Evolutionary conservation across 2,888 invertebrate genomes (phyloP), one percentile per base, ranked within the genome.

Genomic region (Melanargia galathea): DNA sequence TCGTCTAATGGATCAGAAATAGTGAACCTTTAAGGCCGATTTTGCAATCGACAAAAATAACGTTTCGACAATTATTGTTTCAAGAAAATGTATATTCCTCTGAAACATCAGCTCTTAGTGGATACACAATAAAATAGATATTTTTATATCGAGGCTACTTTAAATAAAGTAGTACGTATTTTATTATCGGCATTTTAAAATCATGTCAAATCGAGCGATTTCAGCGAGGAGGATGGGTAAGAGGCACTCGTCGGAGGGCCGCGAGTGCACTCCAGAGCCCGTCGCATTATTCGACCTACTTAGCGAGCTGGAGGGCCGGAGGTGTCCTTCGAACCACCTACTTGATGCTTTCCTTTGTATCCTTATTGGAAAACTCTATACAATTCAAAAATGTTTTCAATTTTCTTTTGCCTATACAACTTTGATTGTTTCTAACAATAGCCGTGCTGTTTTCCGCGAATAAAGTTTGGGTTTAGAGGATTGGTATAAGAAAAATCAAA

Each of bases 171-270:
- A 54, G 52, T 48, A 65, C 51, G 60, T 64, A 76, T 73, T 77
- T 77, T 77, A 79, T 78, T 90, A 90, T 89, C 89, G 78, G 79
- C 78, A 82, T 89, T 89, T 88, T 86, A 88, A 85, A 90, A 90
- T 90, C 90, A 86, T 90, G 90, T 88, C 86, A 88, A 89, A 90
- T 90, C 88, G 90, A 85, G 87, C 87, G 87, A 86, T 88, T 90
- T 89, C 86, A 83, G 82, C 81, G 78, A 79, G 79, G 80, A 86
- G 87, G 82, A 82, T 81, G 80, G 78, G 70, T 65, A 71, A 71
- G 85, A 86, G 73, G 83, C 78, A 61, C 87, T 88, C 66, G 75
- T 81, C 71, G 70, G 82, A 80, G 86, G 85, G 84, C 73, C 72
- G 75, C 73, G 79, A 91, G 90, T 75, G 83, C 84, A 75, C 90